Evolutionary conservation across 2,797 vertebrate species (phyloP).

Genomic region (Catamblyrhynchus diadema): DNA sequence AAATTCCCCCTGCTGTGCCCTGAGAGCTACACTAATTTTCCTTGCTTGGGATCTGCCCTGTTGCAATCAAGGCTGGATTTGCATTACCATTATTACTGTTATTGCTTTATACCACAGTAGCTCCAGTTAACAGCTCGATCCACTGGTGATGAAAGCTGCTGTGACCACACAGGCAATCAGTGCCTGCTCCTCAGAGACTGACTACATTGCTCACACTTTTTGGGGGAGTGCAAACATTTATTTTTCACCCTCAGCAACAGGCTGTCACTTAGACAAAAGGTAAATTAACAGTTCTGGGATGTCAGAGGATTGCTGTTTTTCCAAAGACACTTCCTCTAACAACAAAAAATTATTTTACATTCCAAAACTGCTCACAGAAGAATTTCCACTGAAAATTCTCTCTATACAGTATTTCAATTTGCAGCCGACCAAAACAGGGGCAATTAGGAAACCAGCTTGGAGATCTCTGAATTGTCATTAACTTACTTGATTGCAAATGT

Average conservation of each 20-base stretch:
- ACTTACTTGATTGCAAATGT: background rate
- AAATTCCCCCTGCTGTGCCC: background rate
- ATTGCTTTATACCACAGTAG: background rate
- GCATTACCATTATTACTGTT: background rate
- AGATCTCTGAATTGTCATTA: background rate
- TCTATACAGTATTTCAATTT: background rate
- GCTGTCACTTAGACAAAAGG: background rate
- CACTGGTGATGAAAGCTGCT: background rate
- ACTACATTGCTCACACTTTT: background rate
- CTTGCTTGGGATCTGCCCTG: background rate
- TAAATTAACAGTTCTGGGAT: background rate
- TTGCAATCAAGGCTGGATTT: background rate
- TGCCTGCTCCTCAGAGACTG: background rate
- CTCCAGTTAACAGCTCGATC: background rate
- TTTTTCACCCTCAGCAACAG: background rate
- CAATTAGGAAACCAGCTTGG: background rate
- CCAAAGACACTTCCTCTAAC: background rate
- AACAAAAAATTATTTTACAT: background rate
- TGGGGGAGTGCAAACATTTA: background rate
- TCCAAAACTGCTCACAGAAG: background rate
- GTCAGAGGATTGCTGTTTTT: background rate
- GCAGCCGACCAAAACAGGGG: background rate
- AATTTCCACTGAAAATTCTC: background rate
- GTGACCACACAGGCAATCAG: background rate
- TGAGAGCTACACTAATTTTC: background rate